Base-by-base conservation (phyloP, 1,140 invertebrate genomes). In the Lordiphosa stackelbergi region DNA sequence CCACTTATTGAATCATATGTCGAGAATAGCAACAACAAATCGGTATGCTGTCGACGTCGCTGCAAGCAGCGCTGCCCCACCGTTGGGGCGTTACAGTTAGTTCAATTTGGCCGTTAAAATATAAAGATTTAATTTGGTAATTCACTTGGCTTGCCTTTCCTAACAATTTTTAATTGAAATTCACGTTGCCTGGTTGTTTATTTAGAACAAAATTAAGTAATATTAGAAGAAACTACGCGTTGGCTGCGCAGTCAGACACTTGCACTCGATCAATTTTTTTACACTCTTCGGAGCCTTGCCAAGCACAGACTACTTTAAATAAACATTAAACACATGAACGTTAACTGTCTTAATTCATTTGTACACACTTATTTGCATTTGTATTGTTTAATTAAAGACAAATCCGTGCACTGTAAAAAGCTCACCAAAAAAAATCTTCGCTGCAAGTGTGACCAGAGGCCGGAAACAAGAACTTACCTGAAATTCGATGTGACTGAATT, bases 1-100 rank as follows among this genome's bases (percentile, higher is more conserved):
- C 45, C 69, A 66, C 60, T 73, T 73, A 62, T 85, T 84, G 69
- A 85, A 86, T 86, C 84, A 86, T 86, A 75, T 86, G 74, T 86
- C 74, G 72, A 86, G 78, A 86, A 86, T 86, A 86, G 84, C 84
- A 86, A 86, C 84, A 86, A 86, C 73, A 83, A 83, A 62, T 62
- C 61, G 53, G 56, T 53, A 55, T 72, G 51, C 56, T 56, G 65
- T 22, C 54, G 59, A 49, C 56, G 57, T 45, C 41, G 43, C 35
- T 61, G 63, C 43, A 11, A 42, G 66, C 72, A 66, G 73, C 62
- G 63, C 63, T 46, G 77, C 35, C 11, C 24, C 42, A 10, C 3
- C 43, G 12, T 46, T 73, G 49, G 59, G 74, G 65, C 74, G 69
- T 69, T 46, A 46, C 43, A n/a, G 24, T 46, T 46, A 46, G 28